Evolutionary conservation across 2,888 invertebrate genomes (phyloP), one percentile per base, ranked within the genome.

Genomic region (Pardosa pseudoannulata): DNA sequence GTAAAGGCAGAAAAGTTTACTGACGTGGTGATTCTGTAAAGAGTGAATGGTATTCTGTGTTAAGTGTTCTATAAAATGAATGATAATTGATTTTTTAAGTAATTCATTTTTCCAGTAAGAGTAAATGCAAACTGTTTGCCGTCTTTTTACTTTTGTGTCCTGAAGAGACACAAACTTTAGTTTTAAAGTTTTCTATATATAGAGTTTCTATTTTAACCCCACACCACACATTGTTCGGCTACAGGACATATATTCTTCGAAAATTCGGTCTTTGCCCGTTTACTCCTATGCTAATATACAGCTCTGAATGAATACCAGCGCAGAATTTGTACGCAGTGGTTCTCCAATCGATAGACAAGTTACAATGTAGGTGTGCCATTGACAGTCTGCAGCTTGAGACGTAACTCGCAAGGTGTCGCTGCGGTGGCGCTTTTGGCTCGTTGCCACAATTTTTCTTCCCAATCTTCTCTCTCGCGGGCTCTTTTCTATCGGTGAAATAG

Each of bases 401-500:
- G 67, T 83, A 72, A 76, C 36, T 76, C 83, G 72, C 67, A 50
- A 72, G 78, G 78, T 83, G 83, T 78, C 83, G 83, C 83, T 83
- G 72, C 56, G 65, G 76, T 32, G 23, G 75, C 71, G 67, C 62
- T 74, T 27, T 82, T 82, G 81, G 81, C 81, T 75, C 75, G 46
- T 71, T 78, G 83, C 83, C 83, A 78, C 83, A 31, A 50, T 83
- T 78, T 83, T 73, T 72, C 65, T 72, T 72, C 64, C 27, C 56
- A 67, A 78, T 73, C 56, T 32, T 65, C 56, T 71, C 36, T 56
- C 78, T 28, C 72, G 41, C 72, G 41, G 56, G 56, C 56, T 56
- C 56, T 56, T 23, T 56, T 16, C 56, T 56, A 56, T 23, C 56
- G 56, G 56, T 56, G 56, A 41, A 71, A 71, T 46, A 46, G 56